Evolutionary conservation across 2,888 invertebrate species (phyloP), one percentile per base, ranked within the genome.

Genomic region (Chloroclystis v-ata): DNA sequence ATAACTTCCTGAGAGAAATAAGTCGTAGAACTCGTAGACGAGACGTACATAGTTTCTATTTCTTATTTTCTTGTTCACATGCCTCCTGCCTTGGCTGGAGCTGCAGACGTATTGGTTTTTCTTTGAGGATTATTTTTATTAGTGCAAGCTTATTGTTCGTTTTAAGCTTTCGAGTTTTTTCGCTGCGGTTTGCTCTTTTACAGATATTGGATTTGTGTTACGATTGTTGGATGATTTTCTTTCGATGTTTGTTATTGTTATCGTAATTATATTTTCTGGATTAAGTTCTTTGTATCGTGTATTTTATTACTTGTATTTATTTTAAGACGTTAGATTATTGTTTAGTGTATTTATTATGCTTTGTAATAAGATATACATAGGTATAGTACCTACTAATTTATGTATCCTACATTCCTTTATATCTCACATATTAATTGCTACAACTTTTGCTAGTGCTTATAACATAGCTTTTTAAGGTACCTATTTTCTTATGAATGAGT

Each of bases 1-100:
- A 78, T 78, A 80, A 76, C 80, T 83, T 82, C 79, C 81, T 79
- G 74, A 71, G 69, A 78, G 77, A 72, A 78, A 75, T 78, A 75
- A 76, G 72, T 75, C 72, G 75, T 74, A 70, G 71, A 75, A 76
- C 71, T 75, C 72, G 75, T 74, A 70, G 71, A 68, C 69, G 67
- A 56, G 48, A 45, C 53, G 46, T 50, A 63, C 60, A 72, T 72
- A 72, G 74, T 70, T 74, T 63, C 61, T 66, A 67, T 66, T 69
- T 72, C 63, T 74, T 75, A 72, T 78, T 78, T 72, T 75, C 72
- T 78, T 76, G 65, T 69, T 71, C 67, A 70, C 67, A 71, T 75
- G 65, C 61, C 38, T 35, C 46, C 35, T 37, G 43, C 42, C 44
- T 74, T 73, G 64, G 65, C 67, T 64, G 52, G 54, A 59, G 63